A percentile compares a stretch with the other conserved stretches of the same genome.
Conservation (phyloP, 2,888 invertebrate species). For the Parnassius smintheus region DNA sequence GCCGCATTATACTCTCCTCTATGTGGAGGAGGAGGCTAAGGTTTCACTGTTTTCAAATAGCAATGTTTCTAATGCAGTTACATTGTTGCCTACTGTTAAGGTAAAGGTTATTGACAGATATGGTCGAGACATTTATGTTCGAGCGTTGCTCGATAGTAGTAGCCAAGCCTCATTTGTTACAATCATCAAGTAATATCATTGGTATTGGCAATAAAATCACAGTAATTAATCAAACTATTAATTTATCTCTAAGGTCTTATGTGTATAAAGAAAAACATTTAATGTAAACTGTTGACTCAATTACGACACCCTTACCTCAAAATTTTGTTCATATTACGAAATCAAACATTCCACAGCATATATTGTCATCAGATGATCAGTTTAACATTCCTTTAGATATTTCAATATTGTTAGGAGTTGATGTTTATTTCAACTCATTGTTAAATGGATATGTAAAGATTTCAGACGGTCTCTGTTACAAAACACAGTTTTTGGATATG, state of each 20-base stretch:
- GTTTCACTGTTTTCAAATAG: slow-evolving; percentile 7
- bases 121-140: not conserved
- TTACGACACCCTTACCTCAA: no score
- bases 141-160: slow-evolving; percentile 1
- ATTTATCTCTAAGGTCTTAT: not conserved
- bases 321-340: no score
- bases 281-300: not conserved
- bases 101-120: slow-evolving; percentile 1
- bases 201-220: not conserved
- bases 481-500: not conserved
- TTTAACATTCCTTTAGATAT: no score
- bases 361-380: no score
- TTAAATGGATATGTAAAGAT: no score
- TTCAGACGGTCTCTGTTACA: not conserved
- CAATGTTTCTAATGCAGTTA: not conserved
- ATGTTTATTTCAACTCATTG: no score
- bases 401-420: no score
- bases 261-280: not conserved
- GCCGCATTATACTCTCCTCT: slow-evolving; percentile 26
- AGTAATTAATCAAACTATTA: not conserved
- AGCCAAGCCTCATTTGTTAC: not conserved
- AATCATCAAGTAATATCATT: not conserved
- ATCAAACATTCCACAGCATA: no score
- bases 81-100: not conserved
- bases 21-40: slow-evolving; percentile 2